Conservation (phyloP, 2,797 vertebrate genomes). For the Urosaurus nigricauda region DNA sequence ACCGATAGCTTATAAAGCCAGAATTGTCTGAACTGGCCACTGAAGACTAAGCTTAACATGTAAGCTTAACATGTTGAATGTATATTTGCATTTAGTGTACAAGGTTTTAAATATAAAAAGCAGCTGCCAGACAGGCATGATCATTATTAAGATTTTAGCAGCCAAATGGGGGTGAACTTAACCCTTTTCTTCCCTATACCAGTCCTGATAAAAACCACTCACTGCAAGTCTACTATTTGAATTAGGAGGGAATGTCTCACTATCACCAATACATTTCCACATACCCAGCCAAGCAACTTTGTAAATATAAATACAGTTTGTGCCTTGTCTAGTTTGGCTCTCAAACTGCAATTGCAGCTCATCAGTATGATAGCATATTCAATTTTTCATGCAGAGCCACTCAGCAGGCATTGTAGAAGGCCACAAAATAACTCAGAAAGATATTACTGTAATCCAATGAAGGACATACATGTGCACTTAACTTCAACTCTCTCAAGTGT, state of each 20-base stretch:
- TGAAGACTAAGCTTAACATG: neutral
- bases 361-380: neutral
- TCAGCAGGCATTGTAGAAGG: conserved; percentile 28
- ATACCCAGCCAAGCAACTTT: neutral
- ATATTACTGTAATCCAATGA: conserved; percentile 35
- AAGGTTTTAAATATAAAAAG: neutral
- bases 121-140: neutral
- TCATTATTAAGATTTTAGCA: neutral
- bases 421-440: conserved; percentile 40
- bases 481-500: conserved; percentile 9
- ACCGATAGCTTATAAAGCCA: neutral
- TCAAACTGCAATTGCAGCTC: neutral
- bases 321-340: neutral
- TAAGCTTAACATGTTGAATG: too few relatives aligned
- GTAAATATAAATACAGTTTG: neutral
- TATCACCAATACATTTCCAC: neutral
- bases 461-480: conserved; percentile 34
- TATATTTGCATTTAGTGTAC: neutral
- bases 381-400: neutral
- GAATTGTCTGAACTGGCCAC: too few relatives aligned
- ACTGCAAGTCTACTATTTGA: neutral
- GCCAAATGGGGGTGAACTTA: neutral
- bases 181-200: neutral
- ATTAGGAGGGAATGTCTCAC: neutral
- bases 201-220: neutral